These are phyloP conservation scores for Listrodromus nycthemerus DNA, from an alignment of 2,888 invertebrate species.

Conservation along the genomic window DNA sequence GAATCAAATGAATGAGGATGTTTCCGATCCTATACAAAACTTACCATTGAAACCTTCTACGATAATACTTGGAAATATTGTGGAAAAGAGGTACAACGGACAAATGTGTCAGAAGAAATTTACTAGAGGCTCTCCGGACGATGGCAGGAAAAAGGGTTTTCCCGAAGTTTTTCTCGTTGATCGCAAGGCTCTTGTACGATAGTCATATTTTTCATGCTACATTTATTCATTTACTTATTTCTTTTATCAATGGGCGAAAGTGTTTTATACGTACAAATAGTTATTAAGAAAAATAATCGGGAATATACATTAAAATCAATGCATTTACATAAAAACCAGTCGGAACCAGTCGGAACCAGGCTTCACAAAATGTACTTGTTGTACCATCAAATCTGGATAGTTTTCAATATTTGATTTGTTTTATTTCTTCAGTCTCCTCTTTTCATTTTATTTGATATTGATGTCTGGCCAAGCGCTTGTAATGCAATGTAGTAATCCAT, in stretches of 20 bases:
- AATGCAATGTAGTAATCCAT: neutral
- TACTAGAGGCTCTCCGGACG: neutral
- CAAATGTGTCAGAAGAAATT: constrained; percentile 50
- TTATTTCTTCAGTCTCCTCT: too few species aligned
- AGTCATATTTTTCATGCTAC: neutral
- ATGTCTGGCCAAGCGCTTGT: too few species aligned
- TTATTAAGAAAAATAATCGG: too few species aligned
- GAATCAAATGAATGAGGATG: constrained; percentile 17
- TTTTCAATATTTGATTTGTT: too few species aligned
- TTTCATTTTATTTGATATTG: too few species aligned
- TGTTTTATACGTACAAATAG: too few species aligned
- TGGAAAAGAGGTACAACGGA: constrained; percentile 77
- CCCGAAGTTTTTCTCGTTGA: constrained; percentile 78
- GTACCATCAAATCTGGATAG: too few species aligned
- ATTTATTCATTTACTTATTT: neutral
- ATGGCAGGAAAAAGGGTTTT: constrained; percentile 74
- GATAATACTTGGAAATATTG: constrained; percentile 80
- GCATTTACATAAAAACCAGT: too few species aligned
- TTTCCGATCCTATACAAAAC: constrained; percentile 71
- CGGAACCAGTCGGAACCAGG: too few species aligned
- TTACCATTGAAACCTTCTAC: constrained; percentile 67
- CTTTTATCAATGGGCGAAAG: too few species aligned
- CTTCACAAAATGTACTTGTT: too few species aligned
- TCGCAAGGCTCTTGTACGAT: constrained; percentile 39
- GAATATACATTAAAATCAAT: too few species aligned